Evolutionary conservation across 1,140 invertebrate species (phyloP).

Genomic region (Bombus haemorrhoidalis): DNA sequence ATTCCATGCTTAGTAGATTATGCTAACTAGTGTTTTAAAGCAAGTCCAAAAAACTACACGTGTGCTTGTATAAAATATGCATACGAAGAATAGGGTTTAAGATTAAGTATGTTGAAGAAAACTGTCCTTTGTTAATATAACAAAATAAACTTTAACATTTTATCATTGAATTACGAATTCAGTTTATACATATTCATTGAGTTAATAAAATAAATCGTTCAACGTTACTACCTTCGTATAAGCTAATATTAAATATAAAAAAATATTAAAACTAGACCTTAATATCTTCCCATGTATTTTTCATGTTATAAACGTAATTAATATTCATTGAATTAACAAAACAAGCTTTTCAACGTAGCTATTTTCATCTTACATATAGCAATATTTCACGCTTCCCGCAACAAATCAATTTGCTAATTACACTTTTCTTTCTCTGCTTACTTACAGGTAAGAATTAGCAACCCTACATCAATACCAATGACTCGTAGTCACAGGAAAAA

Average conservation of each 20-base stretch:
- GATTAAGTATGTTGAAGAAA: neutral
- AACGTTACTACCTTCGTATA: no score
- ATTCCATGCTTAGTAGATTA: neutral
- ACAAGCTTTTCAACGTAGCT: neutral
- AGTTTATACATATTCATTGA: no score
- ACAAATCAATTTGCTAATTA: constrained; percentile 3
- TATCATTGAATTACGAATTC: no score
- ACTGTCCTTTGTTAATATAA: neutral
- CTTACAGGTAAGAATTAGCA: constrained; percentile 38
- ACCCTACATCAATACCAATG: neutral
- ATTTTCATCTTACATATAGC: neutral
- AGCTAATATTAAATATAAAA: no score
- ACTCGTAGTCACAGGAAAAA: neutral
- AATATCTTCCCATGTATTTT: neutral
- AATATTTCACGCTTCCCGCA: neutral
- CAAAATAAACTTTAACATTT: no score
- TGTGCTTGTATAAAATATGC: neutral
- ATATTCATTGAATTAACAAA: neutral
- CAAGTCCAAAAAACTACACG: neutral
- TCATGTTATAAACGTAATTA: neutral
- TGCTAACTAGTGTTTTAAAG: neutral
- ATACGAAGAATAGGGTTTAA: neutral
- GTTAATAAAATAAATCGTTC: no score
- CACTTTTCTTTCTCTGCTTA: constrained; percentile 13
- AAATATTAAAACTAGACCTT: no score